phyloP scores from a whole-genome alignment of 1,140 invertebrate genomes.

The Tenebrio molitor region DNA sequence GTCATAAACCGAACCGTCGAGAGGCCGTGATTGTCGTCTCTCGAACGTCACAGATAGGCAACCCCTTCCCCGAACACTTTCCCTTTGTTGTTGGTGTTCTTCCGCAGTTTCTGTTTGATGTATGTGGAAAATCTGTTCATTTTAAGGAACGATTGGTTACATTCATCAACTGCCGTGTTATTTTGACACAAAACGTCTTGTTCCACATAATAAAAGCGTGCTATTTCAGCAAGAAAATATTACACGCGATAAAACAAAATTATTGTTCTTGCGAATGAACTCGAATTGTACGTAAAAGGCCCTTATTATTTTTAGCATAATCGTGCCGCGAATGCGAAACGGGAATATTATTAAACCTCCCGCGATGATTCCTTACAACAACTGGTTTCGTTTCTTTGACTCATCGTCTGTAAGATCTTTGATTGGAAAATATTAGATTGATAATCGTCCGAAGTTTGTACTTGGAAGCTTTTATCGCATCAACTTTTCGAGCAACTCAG shows the following conservation, averaged over 20 bases:
- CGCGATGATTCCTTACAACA: constrained; percentile 26
- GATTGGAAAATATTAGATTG: constrained; percentile 35
- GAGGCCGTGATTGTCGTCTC: too few species aligned
- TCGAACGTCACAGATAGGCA: background rate
- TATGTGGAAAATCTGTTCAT: constrained; percentile 33
- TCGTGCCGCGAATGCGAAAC: constrained; percentile 4
- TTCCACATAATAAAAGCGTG: constrained; percentile 35
- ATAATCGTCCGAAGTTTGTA: constrained; percentile 36
- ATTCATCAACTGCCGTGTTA: constrained; percentile 40
- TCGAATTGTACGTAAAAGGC: constrained; percentile 20
- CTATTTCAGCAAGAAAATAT: constrained; percentile 22
- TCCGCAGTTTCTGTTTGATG: constrained; percentile 14
- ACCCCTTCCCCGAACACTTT: background rate
- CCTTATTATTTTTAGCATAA: constrained; percentile 28
- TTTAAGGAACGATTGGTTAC: constrained; percentile 30
- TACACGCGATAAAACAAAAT: constrained; percentile 31
- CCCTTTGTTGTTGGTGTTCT: constrained; percentile 6
- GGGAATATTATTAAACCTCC: background rate
- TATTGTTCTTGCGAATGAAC: constrained; percentile 33
- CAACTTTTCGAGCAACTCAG: constrained; percentile 24
- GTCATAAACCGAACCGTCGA: constrained; percentile 8
- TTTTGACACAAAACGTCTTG: constrained; percentile 37
- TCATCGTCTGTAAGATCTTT: constrained; percentile 28
- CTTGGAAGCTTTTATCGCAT: constrained; percentile 36
- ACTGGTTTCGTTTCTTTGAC: background rate